phyloP scores from a whole-genome alignment of 2,113 vertebrate genomes.

The Ochotona curzoniae region DNA sequence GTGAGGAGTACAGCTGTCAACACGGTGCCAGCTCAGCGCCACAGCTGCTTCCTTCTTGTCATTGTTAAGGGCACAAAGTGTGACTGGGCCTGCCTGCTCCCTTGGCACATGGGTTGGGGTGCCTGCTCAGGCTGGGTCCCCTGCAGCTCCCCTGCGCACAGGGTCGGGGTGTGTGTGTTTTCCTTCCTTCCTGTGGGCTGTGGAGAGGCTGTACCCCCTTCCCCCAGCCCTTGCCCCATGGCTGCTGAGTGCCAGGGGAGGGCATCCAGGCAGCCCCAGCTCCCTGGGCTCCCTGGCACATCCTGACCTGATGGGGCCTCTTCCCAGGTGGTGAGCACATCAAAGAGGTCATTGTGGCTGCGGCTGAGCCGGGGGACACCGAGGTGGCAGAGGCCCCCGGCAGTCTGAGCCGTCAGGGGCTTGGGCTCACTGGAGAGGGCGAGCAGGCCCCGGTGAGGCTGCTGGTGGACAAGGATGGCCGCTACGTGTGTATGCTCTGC shows the following conservation, averaged over 20 bases:
- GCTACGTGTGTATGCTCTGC: slow-evolving; percentile 93
- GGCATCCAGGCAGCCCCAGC: neutral
- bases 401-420: slow-evolving; percentile 74
- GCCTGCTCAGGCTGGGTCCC: neutral
- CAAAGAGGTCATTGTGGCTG: slow-evolving; percentile 87
- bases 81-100: neutral
- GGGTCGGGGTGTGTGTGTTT: too few relatives aligned
- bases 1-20: slow-evolving; percentile 46
- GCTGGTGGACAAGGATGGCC: slow-evolving; percentile 92
- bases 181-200: neutral
- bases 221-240: neutral
- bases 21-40: neutral
- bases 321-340: slow-evolving; percentile 85
- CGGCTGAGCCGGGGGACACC: slow-evolving; percentile 78
- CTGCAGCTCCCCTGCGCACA: neutral
- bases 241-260: neutral
- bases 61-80: neutral
- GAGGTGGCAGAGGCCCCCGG: slow-evolving; percentile 78
- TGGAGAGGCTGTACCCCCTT: neutral
- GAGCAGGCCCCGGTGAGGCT: slow-evolving; percentile 87
- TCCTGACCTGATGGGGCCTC: slow-evolving; percentile 10
- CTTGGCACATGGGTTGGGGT: neutral
- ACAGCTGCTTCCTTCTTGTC: neutral
- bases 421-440: slow-evolving; percentile 72
- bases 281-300: neutral